Percentiles rank a stretch among this genome's conserved stretches.
Evolutionary conservation across 2,113 vertebrate genomes (phyloP).

Genomic region (Gorsachius goisagi): DNA sequence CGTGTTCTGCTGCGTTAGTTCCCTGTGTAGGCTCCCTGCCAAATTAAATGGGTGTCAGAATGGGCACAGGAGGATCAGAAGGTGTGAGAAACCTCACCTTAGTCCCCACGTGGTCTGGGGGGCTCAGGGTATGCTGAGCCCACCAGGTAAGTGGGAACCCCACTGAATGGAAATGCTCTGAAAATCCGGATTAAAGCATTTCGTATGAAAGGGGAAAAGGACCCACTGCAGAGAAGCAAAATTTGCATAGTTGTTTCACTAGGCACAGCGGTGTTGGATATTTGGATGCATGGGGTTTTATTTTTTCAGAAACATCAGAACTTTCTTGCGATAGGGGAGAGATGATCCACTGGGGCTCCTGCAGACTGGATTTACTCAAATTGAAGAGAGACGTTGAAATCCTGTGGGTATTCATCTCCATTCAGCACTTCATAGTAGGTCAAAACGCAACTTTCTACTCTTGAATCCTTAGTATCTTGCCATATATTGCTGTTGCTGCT

Average conservation of each 20-base stretch:
- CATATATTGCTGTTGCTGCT: not conserved
- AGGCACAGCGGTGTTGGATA: not conserved
- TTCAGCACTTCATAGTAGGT: not conserved
- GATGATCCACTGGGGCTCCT: not conserved
- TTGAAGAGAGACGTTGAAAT: not conserved
- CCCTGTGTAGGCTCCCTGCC: not conserved
- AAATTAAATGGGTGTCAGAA: not conserved
- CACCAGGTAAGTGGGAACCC: not conserved
- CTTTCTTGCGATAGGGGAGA: not conserved
- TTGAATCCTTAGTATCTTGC: not conserved
- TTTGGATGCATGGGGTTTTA: not conserved
- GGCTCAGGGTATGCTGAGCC: not conserved
- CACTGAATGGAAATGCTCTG: not conserved
- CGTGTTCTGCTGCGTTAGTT: not conserved
- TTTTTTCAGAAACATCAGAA: not conserved
- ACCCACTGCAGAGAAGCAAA: not conserved
- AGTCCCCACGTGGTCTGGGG: accelerated
- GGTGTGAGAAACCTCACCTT: not conserved
- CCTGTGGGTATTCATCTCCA: not conserved
- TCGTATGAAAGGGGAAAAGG: not conserved
- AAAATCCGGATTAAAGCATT: not conserved
- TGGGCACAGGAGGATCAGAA: not conserved
- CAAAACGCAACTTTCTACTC: not conserved
- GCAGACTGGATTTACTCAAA: not conserved
- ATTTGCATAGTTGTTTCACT: not conserved